Evolutionary conservation across 1,140 invertebrate genomes (phyloP).

Genomic region (Drusus annulatus): DNA sequence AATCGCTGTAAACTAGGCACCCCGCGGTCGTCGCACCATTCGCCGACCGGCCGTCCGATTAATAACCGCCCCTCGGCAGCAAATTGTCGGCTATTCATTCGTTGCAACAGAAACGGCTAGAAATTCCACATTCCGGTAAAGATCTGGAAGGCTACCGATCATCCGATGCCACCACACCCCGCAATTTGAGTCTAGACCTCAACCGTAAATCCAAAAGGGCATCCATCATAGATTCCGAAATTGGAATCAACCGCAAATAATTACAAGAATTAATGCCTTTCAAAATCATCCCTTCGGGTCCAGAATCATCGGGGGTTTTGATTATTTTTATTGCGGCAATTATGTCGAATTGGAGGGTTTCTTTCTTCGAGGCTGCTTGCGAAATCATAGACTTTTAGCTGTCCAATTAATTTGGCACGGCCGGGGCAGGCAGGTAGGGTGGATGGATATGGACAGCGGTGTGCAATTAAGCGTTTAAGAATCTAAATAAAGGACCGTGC

Average conservation of each 20-base stretch:
- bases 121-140: conserved; percentile 53
- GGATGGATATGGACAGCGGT: not conserved
- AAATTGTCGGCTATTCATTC: conserved; percentile 43
- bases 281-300: conserved; percentile 12
- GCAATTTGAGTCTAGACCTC: conserved; percentile 39
- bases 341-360: not conserved
- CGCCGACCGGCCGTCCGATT: not conserved
- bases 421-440: not conserved
- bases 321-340: conserved; percentile 18
- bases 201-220: conserved; percentile 45
- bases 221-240: conserved; percentile 38
- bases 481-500: conserved; percentile 41
- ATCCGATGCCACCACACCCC: conserved; percentile 10
- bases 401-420: conserved; percentile 37
- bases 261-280: conserved; percentile 36
- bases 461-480: conserved; percentile 36
- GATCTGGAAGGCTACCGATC: conserved; percentile 51
- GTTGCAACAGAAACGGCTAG: not conserved
- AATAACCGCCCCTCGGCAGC: conserved; percentile 25
- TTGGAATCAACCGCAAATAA: conserved; percentile 35
- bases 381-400: conserved; percentile 22
- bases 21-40: not conserved
- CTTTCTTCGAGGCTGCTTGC: not conserved
- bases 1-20: not conserved
- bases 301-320: not conserved